Evolutionary conservation across 2,888 invertebrate genomes (phyloP), one percentile per base, ranked within the genome.

Genomic region (Petrolisthes cinctipes): DNA sequence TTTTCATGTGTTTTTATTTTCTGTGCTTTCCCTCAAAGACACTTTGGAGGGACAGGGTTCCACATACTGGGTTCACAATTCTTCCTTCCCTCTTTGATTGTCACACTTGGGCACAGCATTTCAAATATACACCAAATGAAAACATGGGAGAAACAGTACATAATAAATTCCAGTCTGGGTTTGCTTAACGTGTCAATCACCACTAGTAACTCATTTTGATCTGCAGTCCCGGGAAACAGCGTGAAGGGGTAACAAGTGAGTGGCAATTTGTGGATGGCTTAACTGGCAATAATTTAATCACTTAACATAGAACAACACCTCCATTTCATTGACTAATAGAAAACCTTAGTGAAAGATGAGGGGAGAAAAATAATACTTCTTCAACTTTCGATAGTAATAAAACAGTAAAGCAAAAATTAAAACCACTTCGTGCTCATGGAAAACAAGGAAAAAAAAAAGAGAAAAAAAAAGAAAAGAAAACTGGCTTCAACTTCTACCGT

Each of bases 131-230:
- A 87, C 73, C 73, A 87, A 87, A 57, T 20, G 73, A 87, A 80
- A 14, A 81, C 9, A 57, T 9, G 20, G 61, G n/a, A 79, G 79
- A 81, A n/a, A 71, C 17, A 71, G n/a, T 6, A 71, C 17, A n/a
- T 11, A 6, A 71, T 6, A n/a, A n/a, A 71, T 6, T 71, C 71
- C 81, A 81, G 86, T 81, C 37, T 81, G 75, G 81, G 86, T 86
- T 86, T 56, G 37, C 37, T 14, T 61, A 86, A 86, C 81, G 81
- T 81, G 71, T 78, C 78, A 71, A 81, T 81, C 80, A 86, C 73
- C 81, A 86, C 86, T 81, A 81, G 81, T 86, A 86, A 86, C 87
- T 87, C 83, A 87, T 87, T 87, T 87, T 87, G 87, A 87, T 83
- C 82, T 86, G 75, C 71, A 78, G 80, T 86, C 75, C 78, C 78